Conservation (phyloP, 2,113 vertebrate species). For the human region DNA sequence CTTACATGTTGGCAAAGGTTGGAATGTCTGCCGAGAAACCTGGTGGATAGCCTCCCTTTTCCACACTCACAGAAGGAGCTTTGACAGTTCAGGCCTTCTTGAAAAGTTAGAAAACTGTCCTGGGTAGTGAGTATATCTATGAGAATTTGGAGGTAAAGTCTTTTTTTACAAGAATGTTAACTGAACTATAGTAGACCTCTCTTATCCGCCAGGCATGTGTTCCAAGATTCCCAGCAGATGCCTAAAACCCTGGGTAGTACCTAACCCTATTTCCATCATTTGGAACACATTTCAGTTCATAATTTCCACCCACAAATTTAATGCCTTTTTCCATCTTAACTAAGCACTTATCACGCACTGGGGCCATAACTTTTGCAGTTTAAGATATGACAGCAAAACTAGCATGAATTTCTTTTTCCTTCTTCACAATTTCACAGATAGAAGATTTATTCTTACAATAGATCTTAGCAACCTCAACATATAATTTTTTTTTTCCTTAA, state of each 20-base stretch:
- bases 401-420: background rate
- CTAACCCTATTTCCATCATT: too few species aligned
- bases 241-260: background rate
- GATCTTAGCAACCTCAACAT: background rate
- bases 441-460: background rate
- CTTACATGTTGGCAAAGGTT: background rate
- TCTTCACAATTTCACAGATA: background rate
- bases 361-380: background rate
- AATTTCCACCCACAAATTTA: background rate
- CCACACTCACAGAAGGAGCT: background rate
- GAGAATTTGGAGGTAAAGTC: background rate
- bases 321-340: background rate
- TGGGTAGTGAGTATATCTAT: fast-evolving
- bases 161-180: background rate
- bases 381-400: background rate
- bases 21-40: background rate
- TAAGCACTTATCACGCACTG: background rate
- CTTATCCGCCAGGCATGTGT: background rate
- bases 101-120: background rate
- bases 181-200: background rate
- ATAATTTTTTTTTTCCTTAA: background rate
- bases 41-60: background rate
- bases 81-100: background rate
- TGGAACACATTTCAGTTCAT: background rate
- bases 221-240: background rate